These are phyloP conservation scores for Gonioctena quinquepunctata DNA, from an alignment of 1,140 invertebrate species.

Conservation along the genomic window DNA sequence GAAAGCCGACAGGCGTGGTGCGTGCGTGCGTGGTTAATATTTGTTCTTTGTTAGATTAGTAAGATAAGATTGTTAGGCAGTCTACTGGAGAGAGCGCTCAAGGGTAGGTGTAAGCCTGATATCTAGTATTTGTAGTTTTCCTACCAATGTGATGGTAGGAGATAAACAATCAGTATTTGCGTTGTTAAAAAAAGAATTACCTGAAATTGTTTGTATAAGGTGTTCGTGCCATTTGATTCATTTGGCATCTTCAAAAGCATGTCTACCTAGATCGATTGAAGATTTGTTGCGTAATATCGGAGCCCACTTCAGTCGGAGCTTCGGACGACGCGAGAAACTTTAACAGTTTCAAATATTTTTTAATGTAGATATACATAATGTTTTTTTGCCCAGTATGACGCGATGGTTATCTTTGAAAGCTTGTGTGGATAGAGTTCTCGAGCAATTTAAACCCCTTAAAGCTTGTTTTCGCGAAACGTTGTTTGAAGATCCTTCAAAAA, in stretches of 20 bases:
- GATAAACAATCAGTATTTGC: not conserved
- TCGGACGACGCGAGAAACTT: not conserved
- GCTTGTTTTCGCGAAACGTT: conserved; percentile 44
- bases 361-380: not conserved
- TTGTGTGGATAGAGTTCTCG: not conserved
- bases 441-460: conserved; percentile 38
- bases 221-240: conserved; percentile 30
- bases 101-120: no score
- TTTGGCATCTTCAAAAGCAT: conserved; percentile 7
- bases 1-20: no score
- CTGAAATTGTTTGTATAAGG: conserved; percentile 14
- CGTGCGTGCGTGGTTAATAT: no score
- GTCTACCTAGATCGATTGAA: conserved; percentile 21
- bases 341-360: not conserved
- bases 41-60: no score
- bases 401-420: not conserved
- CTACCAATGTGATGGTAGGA: not conserved
- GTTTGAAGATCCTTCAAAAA: conserved; percentile 49
- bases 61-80: no score
- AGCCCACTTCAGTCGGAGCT: not conserved
- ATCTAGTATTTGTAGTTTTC: not conserved
- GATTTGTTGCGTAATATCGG: conserved; percentile 1
- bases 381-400: not conserved
- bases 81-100: no score
- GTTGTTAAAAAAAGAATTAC: conserved; percentile 3